Base-by-base conservation (phyloP, 2,888 invertebrate species). In the Ferrisia virgata region DNA sequence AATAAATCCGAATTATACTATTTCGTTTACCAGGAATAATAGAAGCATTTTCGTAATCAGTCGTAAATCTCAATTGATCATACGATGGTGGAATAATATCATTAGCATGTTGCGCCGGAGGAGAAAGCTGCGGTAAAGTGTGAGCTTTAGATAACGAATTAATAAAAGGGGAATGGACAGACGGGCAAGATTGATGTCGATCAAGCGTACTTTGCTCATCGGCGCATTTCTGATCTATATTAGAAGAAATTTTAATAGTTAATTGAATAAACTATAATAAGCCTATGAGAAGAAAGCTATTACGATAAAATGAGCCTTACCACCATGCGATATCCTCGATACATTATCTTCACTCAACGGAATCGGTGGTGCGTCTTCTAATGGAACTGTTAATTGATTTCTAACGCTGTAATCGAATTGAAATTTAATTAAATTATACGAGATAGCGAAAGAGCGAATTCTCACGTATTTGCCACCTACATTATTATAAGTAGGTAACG, bases 301-400 rank as follows among this genome's bases (percentile, higher is more conserved):
- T 39, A 39, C 9, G 78, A 8, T 0, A 28, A 36, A 43, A 15
- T 64, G 28, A 64, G 28, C 28, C 28, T 13, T 64, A 69, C 47
- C 18, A 69, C 78, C 72, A 33, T 43, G 69, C 2, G 76, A 40
- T 47, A 58, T 47, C 33, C 72, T 39, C 39, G 47, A 43, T 11
- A 78, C 47, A 28, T 31, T 31, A 43, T 53, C 78, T 53, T 84
- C 84, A 22, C 76, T 84, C 43, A 84, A 79, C 2, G 89, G 89
- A 9, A 89, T 89, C 2, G 89, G 89, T 15, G 89, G 90, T 4
- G 90, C 89, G 85, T 90, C 89, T 86, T 90, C 90, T 86, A 89
- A 89, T 5, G 90, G 89, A 36, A 90, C 89, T 2, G 88, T 89
- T 22, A 89, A 85, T 84, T 89, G 89, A 84, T 85, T 81, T 69